A percentile compares a stretch with the other conserved stretches of the same genome.
Evolutionary conservation across 2,888 invertebrate genomes (phyloP).

Genomic region (Neocrepidodera transversa): DNA sequence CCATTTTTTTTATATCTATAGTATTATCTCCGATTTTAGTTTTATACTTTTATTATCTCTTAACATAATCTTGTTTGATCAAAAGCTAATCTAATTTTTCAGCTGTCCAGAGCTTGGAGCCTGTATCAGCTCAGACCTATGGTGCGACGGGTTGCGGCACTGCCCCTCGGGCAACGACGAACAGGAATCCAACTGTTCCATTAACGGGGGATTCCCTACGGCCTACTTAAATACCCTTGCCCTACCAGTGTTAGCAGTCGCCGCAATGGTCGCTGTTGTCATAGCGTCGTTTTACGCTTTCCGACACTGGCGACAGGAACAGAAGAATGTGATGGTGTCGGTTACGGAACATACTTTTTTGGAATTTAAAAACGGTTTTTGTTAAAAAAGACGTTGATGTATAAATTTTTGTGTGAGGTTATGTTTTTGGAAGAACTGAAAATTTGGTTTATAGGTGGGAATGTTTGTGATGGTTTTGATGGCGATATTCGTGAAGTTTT

Average conservation of each 20-base stretch:
- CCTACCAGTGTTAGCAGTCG: conserved; percentile 50
- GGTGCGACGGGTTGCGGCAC: conserved; percentile 82
- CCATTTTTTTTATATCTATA: too few species aligned
- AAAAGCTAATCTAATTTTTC: too few species aligned
- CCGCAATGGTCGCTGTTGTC: conserved; percentile 47
- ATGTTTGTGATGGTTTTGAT: background rate
- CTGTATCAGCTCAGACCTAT: conserved; percentile 77
- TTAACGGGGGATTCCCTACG: conserved; percentile 71
- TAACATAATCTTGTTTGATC: too few species aligned
- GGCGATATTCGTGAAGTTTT: too few species aligned
- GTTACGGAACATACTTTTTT: conserved; percentile 60
- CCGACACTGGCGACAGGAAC: conserved; percentile 55
- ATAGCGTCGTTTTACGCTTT: conserved; percentile 54
- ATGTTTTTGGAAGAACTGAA: background rate
- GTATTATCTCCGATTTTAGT: too few species aligned
- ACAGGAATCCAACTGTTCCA: conserved; percentile 77
- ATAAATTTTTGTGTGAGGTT: background rate
- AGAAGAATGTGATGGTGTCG: conserved; percentile 58
- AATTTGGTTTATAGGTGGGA: background rate
- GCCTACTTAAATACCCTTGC: conserved; percentile 61
- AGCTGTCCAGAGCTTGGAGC: conserved; percentile 84
- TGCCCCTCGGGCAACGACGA: conserved; percentile 86
- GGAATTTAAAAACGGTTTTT: conserved; percentile 59
- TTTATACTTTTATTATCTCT: too few species aligned
- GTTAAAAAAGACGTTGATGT: conserved; percentile 45